Evolutionary conservation across 1,140 invertebrate genomes (phyloP).

Genomic region (Ceratoteleas bidentatus): DNA sequence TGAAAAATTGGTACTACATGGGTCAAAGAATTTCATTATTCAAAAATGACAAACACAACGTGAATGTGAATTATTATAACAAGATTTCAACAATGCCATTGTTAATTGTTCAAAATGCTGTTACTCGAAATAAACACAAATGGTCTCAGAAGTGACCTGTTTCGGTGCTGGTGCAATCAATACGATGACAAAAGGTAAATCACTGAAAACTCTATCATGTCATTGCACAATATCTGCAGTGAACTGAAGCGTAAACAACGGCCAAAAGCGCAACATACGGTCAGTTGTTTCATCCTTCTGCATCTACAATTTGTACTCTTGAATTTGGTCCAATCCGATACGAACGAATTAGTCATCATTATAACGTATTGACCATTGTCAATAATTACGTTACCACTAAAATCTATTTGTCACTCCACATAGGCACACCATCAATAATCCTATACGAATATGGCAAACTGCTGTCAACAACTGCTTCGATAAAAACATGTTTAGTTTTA

Average conservation of each 20-base stretch:
- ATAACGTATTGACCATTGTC: background rate
- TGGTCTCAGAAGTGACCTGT: conserved; percentile 49
- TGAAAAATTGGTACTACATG: conserved; percentile 17
- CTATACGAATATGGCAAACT: too few relatives aligned
- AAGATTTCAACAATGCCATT: background rate
- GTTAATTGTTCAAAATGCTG: background rate
- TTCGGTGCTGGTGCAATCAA: conserved; percentile 36
- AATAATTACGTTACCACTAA: too few relatives aligned
- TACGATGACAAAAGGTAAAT: conserved; percentile 58
- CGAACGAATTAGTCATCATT: conserved; percentile 1
- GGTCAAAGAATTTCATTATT: conserved; percentile 33
- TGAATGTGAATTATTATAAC: background rate
- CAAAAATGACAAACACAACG: conserved; percentile 3
- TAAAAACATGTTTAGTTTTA: too few relatives aligned
- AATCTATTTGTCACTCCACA: too few relatives aligned
- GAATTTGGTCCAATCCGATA: background rate
- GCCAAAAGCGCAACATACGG: conserved; percentile 40
- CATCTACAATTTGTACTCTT: conserved; percentile 5
- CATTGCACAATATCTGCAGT: conserved; percentile 63
- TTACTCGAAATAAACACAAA: conserved; percentile 34
- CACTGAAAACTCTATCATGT: conserved; percentile 62
- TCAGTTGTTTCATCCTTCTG: conserved; percentile 25
- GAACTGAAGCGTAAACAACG: conserved; percentile 28
- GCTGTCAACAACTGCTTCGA: too few relatives aligned
- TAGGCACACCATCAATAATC: too few relatives aligned